These are phyloP conservation scores for Leucoraja ocellata DNA, from an alignment of 2,797 vertebrate genomes.

Conservation along the genomic window DNA sequence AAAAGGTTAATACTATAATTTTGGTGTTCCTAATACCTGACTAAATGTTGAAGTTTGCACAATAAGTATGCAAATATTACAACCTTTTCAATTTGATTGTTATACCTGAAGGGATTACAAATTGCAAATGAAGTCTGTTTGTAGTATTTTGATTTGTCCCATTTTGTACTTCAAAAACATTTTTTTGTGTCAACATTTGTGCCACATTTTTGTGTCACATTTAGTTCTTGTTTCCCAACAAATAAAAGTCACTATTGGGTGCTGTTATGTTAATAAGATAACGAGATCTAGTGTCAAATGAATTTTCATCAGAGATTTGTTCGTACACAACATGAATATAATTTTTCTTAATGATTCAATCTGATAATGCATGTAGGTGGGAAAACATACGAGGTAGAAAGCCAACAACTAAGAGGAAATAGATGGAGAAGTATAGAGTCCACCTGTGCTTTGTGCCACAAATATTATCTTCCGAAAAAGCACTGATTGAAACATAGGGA, in stretches of 20 bases:
- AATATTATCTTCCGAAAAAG: neutral
- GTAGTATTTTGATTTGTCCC: neutral
- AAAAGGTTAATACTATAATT: neutral
- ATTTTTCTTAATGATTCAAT: neutral
- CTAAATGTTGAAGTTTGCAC: neutral
- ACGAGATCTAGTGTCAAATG: too few species aligned
- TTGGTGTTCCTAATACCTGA: neutral
- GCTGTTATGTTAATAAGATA: neutral
- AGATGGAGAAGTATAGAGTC: neutral
- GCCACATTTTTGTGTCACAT: too few species aligned
- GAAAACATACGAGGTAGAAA: neutral
- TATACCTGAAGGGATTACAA: neutral
- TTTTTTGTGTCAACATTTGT: neutral
- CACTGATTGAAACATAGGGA: too few species aligned
- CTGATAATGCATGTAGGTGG: neutral
- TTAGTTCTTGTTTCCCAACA: neutral
- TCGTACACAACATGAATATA: neutral
- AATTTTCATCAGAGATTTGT: neutral
- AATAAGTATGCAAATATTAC: neutral
- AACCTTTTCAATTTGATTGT: neutral
- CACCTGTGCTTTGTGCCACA: neutral
- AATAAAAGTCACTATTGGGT: neutral
- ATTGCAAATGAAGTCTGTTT: neutral
- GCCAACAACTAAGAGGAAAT: neutral
- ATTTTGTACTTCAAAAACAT: neutral